phyloP scores from a whole-genome alignment of 1,140 invertebrate genomes.

The Acarapis woodi region DNA sequence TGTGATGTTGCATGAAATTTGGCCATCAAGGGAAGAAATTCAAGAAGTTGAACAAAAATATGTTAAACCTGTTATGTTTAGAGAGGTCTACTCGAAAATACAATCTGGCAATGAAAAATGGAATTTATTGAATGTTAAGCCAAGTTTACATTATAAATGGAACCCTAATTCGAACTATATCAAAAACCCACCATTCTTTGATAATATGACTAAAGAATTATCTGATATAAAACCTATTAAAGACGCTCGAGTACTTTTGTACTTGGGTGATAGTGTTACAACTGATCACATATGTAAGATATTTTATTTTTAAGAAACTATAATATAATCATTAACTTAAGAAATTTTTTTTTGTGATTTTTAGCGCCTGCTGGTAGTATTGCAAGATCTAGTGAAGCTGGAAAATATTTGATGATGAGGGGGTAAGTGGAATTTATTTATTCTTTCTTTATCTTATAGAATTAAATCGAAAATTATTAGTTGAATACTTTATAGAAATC shows the following conservation, averaged over 20 bases:
- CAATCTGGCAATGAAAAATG: conserved; percentile 55
- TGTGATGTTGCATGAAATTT: conserved; percentile 70
- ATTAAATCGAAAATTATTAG: too few relatives aligned
- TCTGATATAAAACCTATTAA: conserved; percentile 18
- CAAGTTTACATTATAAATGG: conserved; percentile 69
- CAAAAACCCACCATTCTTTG: conserved; percentile 86
- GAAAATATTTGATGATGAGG: conserved; percentile 41
- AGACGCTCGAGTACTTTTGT: conserved; percentile 44
- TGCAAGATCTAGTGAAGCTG: conserved; percentile 70
- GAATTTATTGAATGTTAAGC: conserved; percentile 47
- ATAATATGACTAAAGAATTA: conserved; percentile 21
- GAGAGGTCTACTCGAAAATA: conserved; percentile 70
- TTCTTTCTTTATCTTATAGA: neutral
- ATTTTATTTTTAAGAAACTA: too few relatives aligned
- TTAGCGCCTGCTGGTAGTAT: conserved; percentile 91
- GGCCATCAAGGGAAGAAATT: conserved; percentile 72
- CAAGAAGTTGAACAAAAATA: conserved; percentile 46
- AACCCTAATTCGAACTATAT: conserved; percentile 73
- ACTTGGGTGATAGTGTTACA: conserved; percentile 77
- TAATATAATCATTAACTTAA: too few relatives aligned
- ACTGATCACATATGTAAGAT: conserved; percentile 98
- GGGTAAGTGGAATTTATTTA: conserved; percentile 25
- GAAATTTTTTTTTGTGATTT: too few relatives aligned
- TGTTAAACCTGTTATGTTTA: conserved; percentile 92
- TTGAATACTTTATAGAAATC: too few relatives aligned